Conservation (phyloP, 2,888 invertebrate species). For the Hydriomena furcata region DNA sequence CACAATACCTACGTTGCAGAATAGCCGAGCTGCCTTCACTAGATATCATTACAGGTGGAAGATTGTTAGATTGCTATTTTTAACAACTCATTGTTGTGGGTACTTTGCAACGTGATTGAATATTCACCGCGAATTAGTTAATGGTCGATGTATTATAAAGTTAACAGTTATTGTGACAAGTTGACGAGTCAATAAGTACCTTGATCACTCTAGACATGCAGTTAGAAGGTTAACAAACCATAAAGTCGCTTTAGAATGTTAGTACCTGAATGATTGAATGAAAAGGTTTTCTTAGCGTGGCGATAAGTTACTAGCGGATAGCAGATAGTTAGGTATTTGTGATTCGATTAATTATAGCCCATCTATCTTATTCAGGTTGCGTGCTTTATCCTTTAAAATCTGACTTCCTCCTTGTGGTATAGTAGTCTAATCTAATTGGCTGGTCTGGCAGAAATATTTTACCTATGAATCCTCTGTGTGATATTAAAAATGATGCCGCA, state of each 20-base stretch:
- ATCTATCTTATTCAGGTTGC: too few relatives aligned
- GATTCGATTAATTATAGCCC: too few relatives aligned
- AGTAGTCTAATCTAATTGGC: too few relatives aligned
- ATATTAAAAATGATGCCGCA: too few relatives aligned
- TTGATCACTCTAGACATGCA: conserved; percentile 21
- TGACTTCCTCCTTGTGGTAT: too few relatives aligned
- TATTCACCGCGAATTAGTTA: conserved; percentile 16
- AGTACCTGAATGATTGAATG: conserved; percentile 18
- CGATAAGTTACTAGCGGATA: not conserved
- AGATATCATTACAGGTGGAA: conserved; percentile 64
- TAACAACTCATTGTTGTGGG: conserved; percentile 59
- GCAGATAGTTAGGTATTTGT: too few relatives aligned
- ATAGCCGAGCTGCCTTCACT: conserved; percentile 59
- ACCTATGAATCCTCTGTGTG: too few relatives aligned
- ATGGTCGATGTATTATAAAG: not conserved
- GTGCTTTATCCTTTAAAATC: too few relatives aligned
- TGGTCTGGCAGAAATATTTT: too few relatives aligned
- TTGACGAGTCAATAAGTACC: conserved; percentile 8
- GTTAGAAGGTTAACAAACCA: conserved; percentile 22
- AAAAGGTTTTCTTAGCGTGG: conserved; percentile 18
- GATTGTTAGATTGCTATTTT: conserved; percentile 69
- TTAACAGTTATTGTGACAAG: conserved; percentile 2
- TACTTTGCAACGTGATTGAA: conserved; percentile 43
- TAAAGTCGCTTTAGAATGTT: conserved; percentile 14
- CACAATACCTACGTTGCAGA: conserved; percentile 64